Conservation (phyloP, 2,113 vertebrate genomes). For the Capra hircus region DNA sequence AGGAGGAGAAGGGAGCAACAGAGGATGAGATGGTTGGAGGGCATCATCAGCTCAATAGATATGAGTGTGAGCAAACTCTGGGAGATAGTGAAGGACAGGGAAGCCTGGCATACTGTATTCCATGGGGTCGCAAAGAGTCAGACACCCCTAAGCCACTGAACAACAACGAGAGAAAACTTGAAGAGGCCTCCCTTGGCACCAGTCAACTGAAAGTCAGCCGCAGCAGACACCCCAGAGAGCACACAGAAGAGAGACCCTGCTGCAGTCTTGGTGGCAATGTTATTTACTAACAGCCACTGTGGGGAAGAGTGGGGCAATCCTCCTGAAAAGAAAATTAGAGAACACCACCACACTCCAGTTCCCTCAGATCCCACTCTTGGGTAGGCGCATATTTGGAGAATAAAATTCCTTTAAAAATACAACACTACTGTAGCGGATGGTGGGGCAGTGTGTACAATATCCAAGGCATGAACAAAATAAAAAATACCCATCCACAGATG, state of each 20-base stretch:
- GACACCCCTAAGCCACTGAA: neutral
- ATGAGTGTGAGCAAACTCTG: neutral
- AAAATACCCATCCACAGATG: neutral
- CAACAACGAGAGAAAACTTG: neutral
- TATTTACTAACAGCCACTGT: neutral
- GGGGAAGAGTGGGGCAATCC: neutral
- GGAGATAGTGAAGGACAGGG: neutral
- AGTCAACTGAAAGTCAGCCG: neutral
- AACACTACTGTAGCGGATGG: neutral
- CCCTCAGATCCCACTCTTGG: neutral
- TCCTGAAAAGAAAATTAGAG: neutral
- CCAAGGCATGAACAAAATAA: neutral
- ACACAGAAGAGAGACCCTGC: fast-evolving
- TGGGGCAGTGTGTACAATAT: neutral
- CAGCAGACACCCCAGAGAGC: too few relatives aligned
- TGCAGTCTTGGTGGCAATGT: neutral
- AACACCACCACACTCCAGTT: neutral
- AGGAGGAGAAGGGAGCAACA: neutral
- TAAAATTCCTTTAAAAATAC: neutral
- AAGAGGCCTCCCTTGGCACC: neutral
- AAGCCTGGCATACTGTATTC: neutral
- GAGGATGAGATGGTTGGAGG: neutral
- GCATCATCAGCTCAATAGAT: neutral
- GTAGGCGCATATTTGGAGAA: neutral
- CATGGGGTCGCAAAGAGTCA: neutral